These are phyloP conservation scores for Ceratina australensis DNA, from an alignment of 1,140 invertebrate genomes.

Conservation along the genomic window DNA sequence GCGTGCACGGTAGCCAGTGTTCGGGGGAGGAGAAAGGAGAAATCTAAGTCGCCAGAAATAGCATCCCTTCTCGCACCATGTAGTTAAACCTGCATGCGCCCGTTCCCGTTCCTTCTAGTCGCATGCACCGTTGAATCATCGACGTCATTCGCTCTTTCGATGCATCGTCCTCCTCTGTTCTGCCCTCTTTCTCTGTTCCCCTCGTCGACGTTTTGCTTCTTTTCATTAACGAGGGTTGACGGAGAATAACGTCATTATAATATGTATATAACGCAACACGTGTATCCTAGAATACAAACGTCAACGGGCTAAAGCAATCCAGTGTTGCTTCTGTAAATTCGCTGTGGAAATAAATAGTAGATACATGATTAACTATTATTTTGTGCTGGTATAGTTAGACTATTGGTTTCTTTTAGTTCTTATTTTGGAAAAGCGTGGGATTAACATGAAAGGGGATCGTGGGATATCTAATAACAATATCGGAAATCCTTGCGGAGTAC, in stretches of 20 bases:
- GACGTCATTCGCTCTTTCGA: conserved; percentile 51
- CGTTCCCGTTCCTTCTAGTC: conserved; percentile 55
- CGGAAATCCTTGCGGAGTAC: neutral
- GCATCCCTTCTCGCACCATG: conserved; percentile 61
- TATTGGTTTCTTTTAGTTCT: too few species aligned
- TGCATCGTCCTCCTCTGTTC: neutral
- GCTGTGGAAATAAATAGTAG: too few species aligned
- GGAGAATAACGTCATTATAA: conserved; percentile 5
- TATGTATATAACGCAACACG: neutral
- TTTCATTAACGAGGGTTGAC: conserved; percentile 38
- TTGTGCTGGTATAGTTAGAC: too few species aligned
- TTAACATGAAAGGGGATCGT: too few species aligned
- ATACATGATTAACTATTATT: too few species aligned
- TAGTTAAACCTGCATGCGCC: conserved; percentile 62
- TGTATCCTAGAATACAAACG: neutral
- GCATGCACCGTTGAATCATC: conserved; percentile 59
- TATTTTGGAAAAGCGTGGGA: too few species aligned
- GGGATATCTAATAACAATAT: neutral
- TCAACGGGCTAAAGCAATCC: too few species aligned
- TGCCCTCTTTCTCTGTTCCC: neutral
- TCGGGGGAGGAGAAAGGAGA: conserved; percentile 54
- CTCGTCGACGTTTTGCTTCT: neutral
- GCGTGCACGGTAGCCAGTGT: conserved; percentile 44
- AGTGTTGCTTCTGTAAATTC: too few species aligned
- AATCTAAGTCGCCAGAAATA: conserved; percentile 65